These are phyloP conservation scores for Plecturocebus donacophilus DNA, from an alignment of 2,113 vertebrate genomes.

Conservation along the genomic window DNA sequence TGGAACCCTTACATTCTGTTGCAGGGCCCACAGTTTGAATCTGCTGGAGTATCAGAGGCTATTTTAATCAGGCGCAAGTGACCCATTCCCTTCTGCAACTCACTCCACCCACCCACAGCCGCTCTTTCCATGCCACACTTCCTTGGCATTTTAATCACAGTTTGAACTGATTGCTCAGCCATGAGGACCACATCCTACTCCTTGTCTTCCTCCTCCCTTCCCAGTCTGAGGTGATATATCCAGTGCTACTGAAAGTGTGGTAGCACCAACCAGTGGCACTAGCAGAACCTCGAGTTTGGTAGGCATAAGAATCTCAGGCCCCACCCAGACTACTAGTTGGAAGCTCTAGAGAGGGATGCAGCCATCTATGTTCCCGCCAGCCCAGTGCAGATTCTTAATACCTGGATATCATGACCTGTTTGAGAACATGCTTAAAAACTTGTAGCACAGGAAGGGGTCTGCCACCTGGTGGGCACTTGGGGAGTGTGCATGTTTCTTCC, in stretches of 20 bases:
- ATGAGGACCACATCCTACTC: not conserved
- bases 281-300: not conserved
- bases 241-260: not conserved
- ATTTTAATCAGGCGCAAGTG: not conserved
- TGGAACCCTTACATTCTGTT: not conserved
- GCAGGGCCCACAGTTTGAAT: not conserved
- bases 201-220: not conserved
- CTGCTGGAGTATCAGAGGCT: not conserved
- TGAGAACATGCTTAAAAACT: not conserved
- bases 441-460: conserved; percentile 23
- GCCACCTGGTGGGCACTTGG: conserved; percentile 61
- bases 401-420: not conserved
- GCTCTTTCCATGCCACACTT: not conserved
- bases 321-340: not conserved
- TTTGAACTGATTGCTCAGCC: not conserved
- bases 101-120: not conserved
- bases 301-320: not conserved
- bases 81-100: not conserved
- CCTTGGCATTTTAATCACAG: not conserved
- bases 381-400: not conserved
- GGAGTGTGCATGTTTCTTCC: not conserved
- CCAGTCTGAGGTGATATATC: not conserved
- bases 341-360: not conserved
- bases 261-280: not conserved
- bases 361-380: not conserved